Conservation (phyloP, 2,888 invertebrate genomes). For the Leucania comma region DNA sequence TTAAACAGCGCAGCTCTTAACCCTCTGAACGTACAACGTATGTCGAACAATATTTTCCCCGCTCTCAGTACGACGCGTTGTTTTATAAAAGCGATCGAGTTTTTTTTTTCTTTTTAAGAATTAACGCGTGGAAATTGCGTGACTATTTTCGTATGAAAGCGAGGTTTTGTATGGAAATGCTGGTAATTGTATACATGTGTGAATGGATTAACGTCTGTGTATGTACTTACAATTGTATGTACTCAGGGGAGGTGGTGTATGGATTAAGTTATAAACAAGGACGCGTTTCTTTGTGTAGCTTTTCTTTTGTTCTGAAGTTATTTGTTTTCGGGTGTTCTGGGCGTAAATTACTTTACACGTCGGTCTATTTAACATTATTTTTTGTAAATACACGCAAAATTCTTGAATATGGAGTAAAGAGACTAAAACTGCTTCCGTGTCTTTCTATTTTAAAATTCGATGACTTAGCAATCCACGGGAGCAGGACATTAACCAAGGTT, state of each 20-base stretch:
- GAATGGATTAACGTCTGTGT: constrained; percentile 39
- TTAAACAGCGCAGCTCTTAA: constrained; percentile 78
- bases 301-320: constrained; percentile 38
- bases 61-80: constrained; percentile 63
- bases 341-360: constrained; percentile 17
- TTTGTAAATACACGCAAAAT: neutral
- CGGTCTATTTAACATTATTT: neutral
- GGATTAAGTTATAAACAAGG: constrained; percentile 50
- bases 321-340: constrained; percentile 13
- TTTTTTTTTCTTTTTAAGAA: constrained; percentile 59
- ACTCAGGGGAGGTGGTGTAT: constrained; percentile 18
- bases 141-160: constrained; percentile 52
- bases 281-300: constrained; percentile 34
- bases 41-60: constrained; percentile 73
- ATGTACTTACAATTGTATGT: constrained; percentile 16
- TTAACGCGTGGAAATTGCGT: constrained; percentile 58
- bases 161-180: constrained; percentile 53
- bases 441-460: neutral
- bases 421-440: neutral
- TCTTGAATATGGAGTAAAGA: too few relatives aligned
- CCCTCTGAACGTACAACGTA: constrained; percentile 74
- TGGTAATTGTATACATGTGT: constrained; percentile 40
- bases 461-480: too few relatives aligned
- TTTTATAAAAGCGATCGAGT: constrained; percentile 63
- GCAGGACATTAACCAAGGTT: too few relatives aligned